phyloP scores from a whole-genome alignment of 2,113 vertebrate species.

The Bufo bufo region DNA sequence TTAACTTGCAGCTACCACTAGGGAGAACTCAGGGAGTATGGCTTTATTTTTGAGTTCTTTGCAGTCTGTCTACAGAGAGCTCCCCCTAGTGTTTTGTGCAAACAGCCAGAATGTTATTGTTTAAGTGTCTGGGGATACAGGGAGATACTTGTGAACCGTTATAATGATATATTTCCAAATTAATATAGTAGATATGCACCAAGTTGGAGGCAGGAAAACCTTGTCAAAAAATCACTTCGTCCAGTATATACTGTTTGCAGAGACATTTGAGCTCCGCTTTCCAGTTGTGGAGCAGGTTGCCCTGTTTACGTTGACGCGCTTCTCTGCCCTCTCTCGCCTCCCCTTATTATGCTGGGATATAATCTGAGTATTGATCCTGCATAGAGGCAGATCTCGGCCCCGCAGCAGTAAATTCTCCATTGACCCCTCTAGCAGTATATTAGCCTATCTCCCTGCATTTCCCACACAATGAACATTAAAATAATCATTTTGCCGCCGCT shows the following conservation, averaged over 20 bases:
- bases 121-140: background rate
- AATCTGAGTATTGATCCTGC: constrained; percentile 37
- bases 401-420: constrained; percentile 20
- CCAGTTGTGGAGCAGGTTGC: background rate
- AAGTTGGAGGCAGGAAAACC: no score
- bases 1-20: no score
- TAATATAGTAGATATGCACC: no score
- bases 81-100: background rate
- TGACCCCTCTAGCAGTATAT: constrained; percentile 8
- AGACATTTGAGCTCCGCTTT: background rate
- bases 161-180: no score
- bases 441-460: constrained; percentile 13
- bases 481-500: constrained; percentile 23
- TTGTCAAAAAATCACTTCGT: no score
- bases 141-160: no score
- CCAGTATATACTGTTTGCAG: no score
- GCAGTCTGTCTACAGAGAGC: background rate
- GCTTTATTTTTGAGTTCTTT: no score
- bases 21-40: no score
- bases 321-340: background rate
- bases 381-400: constrained; percentile 1
- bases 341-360: constrained; percentile 7
- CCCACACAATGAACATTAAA: constrained; percentile 40
- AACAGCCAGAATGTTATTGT: background rate
- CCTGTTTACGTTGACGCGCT: background rate